Base-by-base conservation (phyloP, 2,888 invertebrate genomes). In the Spilarctia lutea region DNA sequence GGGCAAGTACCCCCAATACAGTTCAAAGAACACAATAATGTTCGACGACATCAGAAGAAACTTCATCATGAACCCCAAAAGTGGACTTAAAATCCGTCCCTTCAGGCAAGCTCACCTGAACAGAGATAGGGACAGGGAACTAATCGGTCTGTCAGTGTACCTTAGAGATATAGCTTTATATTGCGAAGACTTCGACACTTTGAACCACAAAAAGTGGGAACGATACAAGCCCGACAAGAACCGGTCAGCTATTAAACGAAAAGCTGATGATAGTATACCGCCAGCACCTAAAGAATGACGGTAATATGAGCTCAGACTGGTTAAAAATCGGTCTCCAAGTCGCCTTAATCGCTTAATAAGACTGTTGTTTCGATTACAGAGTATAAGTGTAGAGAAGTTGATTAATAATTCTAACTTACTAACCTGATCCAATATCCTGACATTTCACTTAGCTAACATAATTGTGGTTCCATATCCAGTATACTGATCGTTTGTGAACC, bases 31-130 rank as follows among this genome's bases (percentile, higher is more conserved):
- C 91, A 99, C 99, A 0, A 99, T 99, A 80, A 99, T 99, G 99
- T 98, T 99, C 87, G 99, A 99, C 89, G 99, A 99, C 88, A 98
- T 99, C 63, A 96, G 99, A 73, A 96, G 99, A 84, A 99, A 99
- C 93, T 99, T 99, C 88, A 97, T 99, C 63, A 99, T 99, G 99
- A 99, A 99, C 92, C 99, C 99, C 0, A 98, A 98, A 86, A 98
- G 98, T 77, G 99, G 99, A 0, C 95, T 99, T 0, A 97, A 98
- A 92, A 99, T 99, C 86, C 96, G 98, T 88, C 98, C 99, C 0
- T 99, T 99, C 91, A 96, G 98, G 10, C 98, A 99, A 88, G 99
- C 99, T 0, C 99, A 99, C 88, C 92, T 98, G 1, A 99, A 98
- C 91, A 96, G 99, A 69, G 96, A 97, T 72, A 97, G 97, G 73